Percentiles rank a stretch among this genome's conserved stretches.
Evolutionary conservation across 2,888 invertebrate genomes (phyloP).

Genomic region (Phyllotreta striolata): DNA sequence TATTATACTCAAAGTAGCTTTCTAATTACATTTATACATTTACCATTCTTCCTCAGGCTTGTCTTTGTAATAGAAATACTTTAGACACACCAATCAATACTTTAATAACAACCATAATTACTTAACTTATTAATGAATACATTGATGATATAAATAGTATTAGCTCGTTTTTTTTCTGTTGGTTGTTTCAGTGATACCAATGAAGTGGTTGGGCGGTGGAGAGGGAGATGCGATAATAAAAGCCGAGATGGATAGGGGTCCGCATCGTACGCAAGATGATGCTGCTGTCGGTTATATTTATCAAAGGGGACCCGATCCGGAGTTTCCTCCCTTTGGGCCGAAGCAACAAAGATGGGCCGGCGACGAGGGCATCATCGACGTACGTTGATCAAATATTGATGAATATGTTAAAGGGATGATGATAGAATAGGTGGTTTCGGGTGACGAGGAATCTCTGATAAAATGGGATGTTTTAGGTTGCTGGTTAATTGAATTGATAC

Average conservation of each 20-base stretch:
- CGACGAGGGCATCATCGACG: slow-evolving; percentile 88
- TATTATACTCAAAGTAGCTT: no score
- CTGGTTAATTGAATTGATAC: no score
- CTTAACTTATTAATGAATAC: no score
- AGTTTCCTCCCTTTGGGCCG: slow-evolving; percentile 74
- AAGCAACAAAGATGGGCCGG: slow-evolving; percentile 88
- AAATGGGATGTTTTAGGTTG: no score
- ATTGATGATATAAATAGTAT: not conserved
- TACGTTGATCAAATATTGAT: slow-evolving; percentile 61
- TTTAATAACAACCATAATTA: no score
- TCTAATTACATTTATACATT: no score
- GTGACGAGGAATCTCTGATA: no score
- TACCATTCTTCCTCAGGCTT: no score
- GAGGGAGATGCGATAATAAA: slow-evolving; percentile 70
- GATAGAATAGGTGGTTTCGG: no score
- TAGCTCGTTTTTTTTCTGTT: not conserved
- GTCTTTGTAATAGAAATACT: slow-evolving; percentile 1
- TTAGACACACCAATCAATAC: no score
- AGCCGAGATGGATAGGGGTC: slow-evolving; percentile 72
- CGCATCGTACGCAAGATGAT: slow-evolving; percentile 84
- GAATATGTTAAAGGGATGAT: no score
- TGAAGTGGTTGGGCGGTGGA: slow-evolving; percentile 80
- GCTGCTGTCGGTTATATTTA: slow-evolving; percentile 93
- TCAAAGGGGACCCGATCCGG: slow-evolving; percentile 83
- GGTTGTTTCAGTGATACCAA: slow-evolving; percentile 62